Evolutionary conservation across 2,888 invertebrate genomes (phyloP).

Genomic region (Agriopis leucophaearia): DNA sequence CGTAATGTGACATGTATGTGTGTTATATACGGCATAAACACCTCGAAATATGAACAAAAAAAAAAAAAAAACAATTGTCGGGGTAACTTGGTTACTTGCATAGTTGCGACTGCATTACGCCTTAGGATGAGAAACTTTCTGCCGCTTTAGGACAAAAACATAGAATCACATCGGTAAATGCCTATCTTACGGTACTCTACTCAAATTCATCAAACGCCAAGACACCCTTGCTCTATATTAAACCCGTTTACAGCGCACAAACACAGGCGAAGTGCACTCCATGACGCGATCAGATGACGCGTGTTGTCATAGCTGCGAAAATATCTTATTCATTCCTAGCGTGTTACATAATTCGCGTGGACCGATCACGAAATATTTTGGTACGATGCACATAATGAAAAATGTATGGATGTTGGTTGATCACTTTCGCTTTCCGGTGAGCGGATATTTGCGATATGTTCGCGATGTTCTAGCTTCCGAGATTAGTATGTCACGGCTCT

Average conservation of each 20-base stretch:
- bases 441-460: conserved; percentile 13
- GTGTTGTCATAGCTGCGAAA: conserved; percentile 56
- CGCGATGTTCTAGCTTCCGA: conserved; percentile 10
- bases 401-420: conserved; percentile 11
- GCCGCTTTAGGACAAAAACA: no score
- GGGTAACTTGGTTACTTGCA: no score
- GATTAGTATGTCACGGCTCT: background rate
- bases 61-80: no score
- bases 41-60: no score
- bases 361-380: conserved; percentile 39
- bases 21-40: no score
- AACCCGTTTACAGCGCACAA: background rate
- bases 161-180: no score
- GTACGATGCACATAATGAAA: conserved; percentile 18
- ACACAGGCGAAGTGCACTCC: conserved; percentile 44
- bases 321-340: conserved; percentile 48
- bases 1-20: no score
- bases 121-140: no score
- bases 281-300: conserved; percentile 50
- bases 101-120: no score
- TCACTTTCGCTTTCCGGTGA: conserved; percentile 32
- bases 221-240: conserved; percentile 17
- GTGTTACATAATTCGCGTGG: conserved; percentile 50
- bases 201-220: conserved; percentile 1
- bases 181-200: background rate